Base-by-base conservation (phyloP, 1,140 invertebrate genomes). In the Holcopasites calliopsidis region DNA sequence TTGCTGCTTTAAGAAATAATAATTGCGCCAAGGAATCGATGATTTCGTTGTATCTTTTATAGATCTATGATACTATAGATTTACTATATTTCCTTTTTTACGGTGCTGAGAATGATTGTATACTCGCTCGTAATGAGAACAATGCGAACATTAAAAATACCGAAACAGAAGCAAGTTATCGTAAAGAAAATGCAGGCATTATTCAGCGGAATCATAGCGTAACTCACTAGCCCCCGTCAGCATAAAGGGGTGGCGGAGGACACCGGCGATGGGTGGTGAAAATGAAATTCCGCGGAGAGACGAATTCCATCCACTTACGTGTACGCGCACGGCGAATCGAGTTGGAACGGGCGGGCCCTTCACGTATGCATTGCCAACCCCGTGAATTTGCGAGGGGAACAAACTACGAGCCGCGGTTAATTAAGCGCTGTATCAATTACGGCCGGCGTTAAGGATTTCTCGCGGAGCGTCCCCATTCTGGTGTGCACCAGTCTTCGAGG, bases 211-310 rank as follows among this genome's bases (percentile, higher is more conserved):
- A 84, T 83, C 77, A 77, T 84, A 72, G 83, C 77, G 66, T 80
- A 80, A 83, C 58, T 44, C 52, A 61, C 18, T n/a, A 16, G 13
- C 21, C 4, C 54, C 18, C 44, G n/a, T 26, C 5, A 35, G 58
- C n/a, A n/a, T 11, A 40, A 54, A 16, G 33, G 38, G 62, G 40
- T n/a, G 58, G 31, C 28, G 35, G 31, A 77, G 72, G 72, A 80
- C 79, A 76, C 57, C 42, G 78, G 61, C 42, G 74, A 76, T 76
- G 66, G 81, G 83, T 86, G 83, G 77, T 77, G 85, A 87, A 87
- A 87, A 87, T 87, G 85, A 87, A 87, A 87, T 87, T 87, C 85
- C 85, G 77, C 73, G 79, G 71, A 68, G 76, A 76, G 57, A 66
- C 70, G 70, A 82, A 83, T 83, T 83, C 80, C 80, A 83, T 82